These are phyloP conservation scores for Pseudois nayaur DNA, from an alignment of 2,113 vertebrate species.

Conservation along the genomic window DNA sequence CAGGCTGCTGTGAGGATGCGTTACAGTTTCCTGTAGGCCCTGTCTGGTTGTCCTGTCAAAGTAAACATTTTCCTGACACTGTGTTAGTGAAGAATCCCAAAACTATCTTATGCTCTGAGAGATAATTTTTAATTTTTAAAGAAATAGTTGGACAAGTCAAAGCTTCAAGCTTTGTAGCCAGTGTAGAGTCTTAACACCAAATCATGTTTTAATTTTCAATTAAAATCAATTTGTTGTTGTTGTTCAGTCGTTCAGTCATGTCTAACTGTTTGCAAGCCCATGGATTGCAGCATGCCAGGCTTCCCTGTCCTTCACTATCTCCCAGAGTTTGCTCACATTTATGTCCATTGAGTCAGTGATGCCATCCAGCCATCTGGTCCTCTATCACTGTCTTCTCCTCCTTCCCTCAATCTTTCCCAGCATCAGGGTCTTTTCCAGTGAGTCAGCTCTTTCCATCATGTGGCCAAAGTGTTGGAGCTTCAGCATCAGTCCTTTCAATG, in stretches of 20 bases:
- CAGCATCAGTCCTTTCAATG: not conserved
- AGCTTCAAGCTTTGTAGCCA: not conserved
- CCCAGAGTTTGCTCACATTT: not conserved
- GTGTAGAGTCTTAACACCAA: not conserved
- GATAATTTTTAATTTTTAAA: not conserved
- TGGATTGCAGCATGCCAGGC: not conserved
- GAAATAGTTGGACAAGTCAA: not conserved
- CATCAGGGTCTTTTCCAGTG: not conserved
- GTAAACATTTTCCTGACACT: not conserved
- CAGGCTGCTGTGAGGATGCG: not conserved
- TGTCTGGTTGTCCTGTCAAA: not conserved
- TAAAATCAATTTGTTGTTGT: not conserved
- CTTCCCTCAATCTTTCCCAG: not conserved
- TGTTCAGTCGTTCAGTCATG: not conserved
- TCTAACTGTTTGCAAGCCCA: not conserved
- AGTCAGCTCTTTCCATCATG: not conserved
- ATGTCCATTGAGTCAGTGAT: not conserved
- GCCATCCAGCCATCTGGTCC: not conserved
- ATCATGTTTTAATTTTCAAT: not conserved
- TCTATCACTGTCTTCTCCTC: not conserved
- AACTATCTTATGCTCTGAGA: not conserved
- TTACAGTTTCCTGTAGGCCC: not conserved
- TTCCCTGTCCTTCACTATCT: not conserved
- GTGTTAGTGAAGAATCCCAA: not conserved
- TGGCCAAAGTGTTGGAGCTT: not conserved